A percentile compares a stretch with the other conserved stretches of the same genome.
Conservation (phyloP, 2,797 vertebrate genomes). For the Mus minutoides region DNA sequence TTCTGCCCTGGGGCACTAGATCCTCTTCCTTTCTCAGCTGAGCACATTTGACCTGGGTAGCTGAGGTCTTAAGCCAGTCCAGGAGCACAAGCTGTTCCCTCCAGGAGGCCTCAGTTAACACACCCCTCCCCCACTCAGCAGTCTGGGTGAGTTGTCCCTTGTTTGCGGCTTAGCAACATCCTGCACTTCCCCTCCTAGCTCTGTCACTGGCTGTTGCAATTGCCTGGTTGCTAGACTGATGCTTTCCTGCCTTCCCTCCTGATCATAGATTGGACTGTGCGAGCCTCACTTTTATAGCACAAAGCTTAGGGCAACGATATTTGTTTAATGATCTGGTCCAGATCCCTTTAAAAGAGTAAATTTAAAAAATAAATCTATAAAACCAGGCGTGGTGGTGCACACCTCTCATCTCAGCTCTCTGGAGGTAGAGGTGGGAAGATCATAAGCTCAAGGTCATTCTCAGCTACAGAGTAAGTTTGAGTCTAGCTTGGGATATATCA, state of each 20-base stretch:
- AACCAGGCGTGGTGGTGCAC: background rate
- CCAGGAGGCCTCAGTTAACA: slow-evolving; percentile 61
- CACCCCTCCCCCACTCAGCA: background rate
- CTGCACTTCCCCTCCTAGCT: slow-evolving; percentile 59
- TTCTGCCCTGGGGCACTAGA: background rate
- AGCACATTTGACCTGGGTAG: background rate
- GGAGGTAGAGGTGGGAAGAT: background rate
- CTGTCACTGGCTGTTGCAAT: slow-evolving; percentile 45
- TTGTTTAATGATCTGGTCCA: slow-evolving; percentile 30
- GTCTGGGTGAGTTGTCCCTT: slow-evolving; percentile 51
- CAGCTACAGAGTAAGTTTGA: background rate
- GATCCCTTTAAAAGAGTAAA: slow-evolving; percentile 29
- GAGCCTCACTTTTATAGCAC: slow-evolving; percentile 17
- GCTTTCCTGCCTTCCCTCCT: slow-evolving; percentile 33
- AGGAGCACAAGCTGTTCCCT: slow-evolving; percentile 56
- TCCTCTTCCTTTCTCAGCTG: background rate
- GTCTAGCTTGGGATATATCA: background rate
- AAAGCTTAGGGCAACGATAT: background rate
- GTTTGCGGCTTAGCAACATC: slow-evolving; percentile 76
- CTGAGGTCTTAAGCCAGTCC: background rate
- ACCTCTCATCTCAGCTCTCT: background rate
- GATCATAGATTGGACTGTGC: background rate
- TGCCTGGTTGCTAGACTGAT: slow-evolving; percentile 28
- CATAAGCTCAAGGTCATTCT: background rate
- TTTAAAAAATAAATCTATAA: background rate